Base-by-base conservation (phyloP, 1,140 invertebrate species). In the Drosophila serrata region DNA sequence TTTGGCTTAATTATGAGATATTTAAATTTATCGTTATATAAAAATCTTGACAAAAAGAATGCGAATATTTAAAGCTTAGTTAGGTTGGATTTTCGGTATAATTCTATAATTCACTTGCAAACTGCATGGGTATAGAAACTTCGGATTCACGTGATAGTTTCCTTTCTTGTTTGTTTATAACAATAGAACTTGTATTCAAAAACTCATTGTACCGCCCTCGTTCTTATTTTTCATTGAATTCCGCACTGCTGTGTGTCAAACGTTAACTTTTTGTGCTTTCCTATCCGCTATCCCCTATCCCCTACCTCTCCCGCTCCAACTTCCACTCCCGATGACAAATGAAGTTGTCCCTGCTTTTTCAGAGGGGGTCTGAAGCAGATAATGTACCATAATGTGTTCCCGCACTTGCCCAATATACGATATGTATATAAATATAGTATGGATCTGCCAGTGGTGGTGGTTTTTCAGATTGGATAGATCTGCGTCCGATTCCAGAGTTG, bases 361-460 rank as follows among this genome's bases (percentile, higher is more conserved):
- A 9, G 4, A 1, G 24, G 49, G 48, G 61, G 39, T 63, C 57
- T 60, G 64, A 46, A 75, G 60, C 79, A 80, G 80, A 80, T 87
- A 87, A 84, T 87, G 76, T 87, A 70, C 72, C 76, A 60, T 88
- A 88, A 88, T 88, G 63, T 62, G 82, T 77, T 74, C 69, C 64
- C 12, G 39, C 75, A 63, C 65, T 77, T 46, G 62, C 62, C 79
- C 82, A 72, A 75, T 64, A 64, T 17, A 46, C n/a, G 12, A n/a
- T 4, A 22, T 1, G 4, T 67, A 22, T 13, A n/a, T 17, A 15
- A 11, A 35, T 33, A 19, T 27, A 33, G 49, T 19, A 53, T 56
- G 57, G 55, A 49, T 51, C 33, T 58, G 33, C 24, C 24, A 35
- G 13, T 67, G 63, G 64, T 82, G 75, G 81, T 84, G 75, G 75